Conservation (phyloP, 1,140 invertebrate species). For the Heliconius eleuchia region DNA sequence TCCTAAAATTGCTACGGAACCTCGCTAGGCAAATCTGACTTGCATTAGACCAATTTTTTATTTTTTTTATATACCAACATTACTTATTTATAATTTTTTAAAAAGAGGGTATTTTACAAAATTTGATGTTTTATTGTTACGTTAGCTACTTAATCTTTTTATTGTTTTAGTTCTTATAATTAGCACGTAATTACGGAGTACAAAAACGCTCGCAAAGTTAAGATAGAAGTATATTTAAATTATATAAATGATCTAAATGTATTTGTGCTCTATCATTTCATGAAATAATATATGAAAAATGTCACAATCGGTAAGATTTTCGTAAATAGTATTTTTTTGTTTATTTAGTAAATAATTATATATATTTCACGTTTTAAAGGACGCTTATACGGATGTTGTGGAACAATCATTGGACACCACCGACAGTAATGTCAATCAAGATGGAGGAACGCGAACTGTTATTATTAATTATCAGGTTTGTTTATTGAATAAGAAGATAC, state of each 20-base stretch:
- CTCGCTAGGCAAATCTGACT: too few relatives aligned
- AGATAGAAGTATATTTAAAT: background rate
- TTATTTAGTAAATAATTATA: background rate
- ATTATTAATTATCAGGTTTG: slow-evolving; percentile 68
- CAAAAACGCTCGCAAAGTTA: background rate
- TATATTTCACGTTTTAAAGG: slow-evolving; percentile 38
- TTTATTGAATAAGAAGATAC: background rate
- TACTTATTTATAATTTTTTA: background rate
- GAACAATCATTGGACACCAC: slow-evolving; percentile 58
- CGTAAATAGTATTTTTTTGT: background rate
- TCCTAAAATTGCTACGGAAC: too few relatives aligned
- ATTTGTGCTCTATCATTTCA: background rate
- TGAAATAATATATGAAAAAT: background rate
- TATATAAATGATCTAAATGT: background rate
- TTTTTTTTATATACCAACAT: background rate
- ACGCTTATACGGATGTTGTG: slow-evolving; percentile 66
- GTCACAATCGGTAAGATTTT: background rate
- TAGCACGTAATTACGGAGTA: background rate
- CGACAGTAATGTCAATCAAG: slow-evolving; percentile 56
- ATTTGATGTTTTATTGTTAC: background rate
- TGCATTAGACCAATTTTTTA: too few relatives aligned
- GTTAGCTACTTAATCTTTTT: background rate
- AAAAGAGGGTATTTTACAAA: background rate
- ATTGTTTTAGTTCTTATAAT: slow-evolving; percentile 14
- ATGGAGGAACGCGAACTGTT: slow-evolving; percentile 52